These are phyloP conservation scores for Drepanosiphum platanoidis DNA, from an alignment of 2,888 invertebrate species.

Conservation along the genomic window DNA sequence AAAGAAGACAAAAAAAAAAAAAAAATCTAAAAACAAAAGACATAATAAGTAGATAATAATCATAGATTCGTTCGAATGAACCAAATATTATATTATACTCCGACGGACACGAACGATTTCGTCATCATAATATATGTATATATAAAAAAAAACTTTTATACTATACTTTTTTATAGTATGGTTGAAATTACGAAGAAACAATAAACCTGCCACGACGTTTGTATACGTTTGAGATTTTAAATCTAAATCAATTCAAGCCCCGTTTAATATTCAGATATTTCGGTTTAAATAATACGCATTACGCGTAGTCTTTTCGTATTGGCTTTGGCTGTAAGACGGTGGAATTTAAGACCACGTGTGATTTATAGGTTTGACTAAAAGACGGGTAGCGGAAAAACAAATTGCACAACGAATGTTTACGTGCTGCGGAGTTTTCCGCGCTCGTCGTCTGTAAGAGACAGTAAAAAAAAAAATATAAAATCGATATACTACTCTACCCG, in stretches of 20 bases:
- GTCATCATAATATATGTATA: too few relatives aligned
- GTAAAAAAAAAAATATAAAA: neutral
- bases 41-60: too few relatives aligned
- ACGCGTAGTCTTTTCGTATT: too few relatives aligned
- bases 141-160: too few relatives aligned
- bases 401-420: neutral
- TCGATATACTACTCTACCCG: neutral
- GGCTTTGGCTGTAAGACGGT: neutral
- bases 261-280: neutral
- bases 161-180: too few relatives aligned
- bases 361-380: neutral
- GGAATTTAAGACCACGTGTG: neutral
- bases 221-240: neutral
- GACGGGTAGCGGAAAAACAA: neutral
- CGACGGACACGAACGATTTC: too few relatives aligned
- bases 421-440: neutral
- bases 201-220: too few relatives aligned
- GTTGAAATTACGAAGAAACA: too few relatives aligned
- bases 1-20: too few relatives aligned
- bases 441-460: neutral
- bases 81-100: too few relatives aligned
- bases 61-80: too few relatives aligned
- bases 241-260: neutral
- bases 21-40: too few relatives aligned
- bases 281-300: neutral